Evolutionary conservation across 2,113 vertebrate genomes (phyloP).

Genomic region (Vulpes lagopus): DNA sequence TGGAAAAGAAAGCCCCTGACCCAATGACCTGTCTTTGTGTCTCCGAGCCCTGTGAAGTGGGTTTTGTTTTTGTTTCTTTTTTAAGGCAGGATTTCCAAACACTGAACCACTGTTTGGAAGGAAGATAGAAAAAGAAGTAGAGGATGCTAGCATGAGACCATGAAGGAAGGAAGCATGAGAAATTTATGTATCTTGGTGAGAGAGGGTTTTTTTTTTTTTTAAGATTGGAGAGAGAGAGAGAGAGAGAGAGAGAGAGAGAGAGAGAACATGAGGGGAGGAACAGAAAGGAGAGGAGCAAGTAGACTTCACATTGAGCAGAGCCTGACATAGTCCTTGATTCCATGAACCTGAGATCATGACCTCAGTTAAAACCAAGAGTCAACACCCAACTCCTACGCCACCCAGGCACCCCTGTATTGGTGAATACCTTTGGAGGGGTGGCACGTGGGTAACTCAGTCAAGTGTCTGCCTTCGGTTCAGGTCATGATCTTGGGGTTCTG

Average conservation of each 20-base stretch:
- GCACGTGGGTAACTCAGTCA: not conserved
- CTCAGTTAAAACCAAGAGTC: not conserved
- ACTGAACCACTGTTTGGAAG: not conserved
- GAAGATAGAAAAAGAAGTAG: not conserved
- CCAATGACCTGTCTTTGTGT: not conserved
- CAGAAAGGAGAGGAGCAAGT: not conserved
- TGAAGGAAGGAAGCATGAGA: not conserved
- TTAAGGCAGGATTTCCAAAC: not conserved
- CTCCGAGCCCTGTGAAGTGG: not conserved
- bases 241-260: not conserved
- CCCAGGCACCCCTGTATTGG: not conserved
- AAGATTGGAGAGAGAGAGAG: no score
- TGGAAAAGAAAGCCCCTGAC: not conserved
- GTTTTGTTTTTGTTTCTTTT: not conserved
- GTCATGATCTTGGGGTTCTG: not conserved
- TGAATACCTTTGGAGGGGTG: no score
- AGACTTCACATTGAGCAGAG: not conserved
- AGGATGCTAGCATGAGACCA: not conserved
- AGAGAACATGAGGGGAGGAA: not conserved
- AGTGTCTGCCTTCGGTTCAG: not conserved
- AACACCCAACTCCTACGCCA: not conserved
- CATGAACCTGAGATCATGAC: not conserved
- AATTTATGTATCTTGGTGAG: not conserved
- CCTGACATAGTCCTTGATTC: not conserved
- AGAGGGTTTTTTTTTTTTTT: not conserved